Evolutionary conservation across 2,113 vertebrate species (phyloP).

Genomic region (Xenopus borealis): DNA sequence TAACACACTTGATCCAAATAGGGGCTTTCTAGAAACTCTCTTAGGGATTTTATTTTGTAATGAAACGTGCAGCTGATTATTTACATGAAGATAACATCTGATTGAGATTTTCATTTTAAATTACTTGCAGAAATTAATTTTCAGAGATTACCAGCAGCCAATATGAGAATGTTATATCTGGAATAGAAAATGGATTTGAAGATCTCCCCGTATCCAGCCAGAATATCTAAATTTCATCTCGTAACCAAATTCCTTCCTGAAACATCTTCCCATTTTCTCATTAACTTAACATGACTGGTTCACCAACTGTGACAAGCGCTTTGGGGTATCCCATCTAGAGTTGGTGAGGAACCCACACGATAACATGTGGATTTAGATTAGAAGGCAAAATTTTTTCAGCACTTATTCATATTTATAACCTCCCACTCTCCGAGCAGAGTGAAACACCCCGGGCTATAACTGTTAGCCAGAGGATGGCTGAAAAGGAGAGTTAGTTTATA

Average conservation of each 20-base stretch:
- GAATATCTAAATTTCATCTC: slow-evolving; percentile 14
- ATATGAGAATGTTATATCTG: slow-evolving; percentile 20
- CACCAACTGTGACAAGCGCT: slow-evolving; percentile 60
- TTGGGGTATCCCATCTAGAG: slow-evolving; percentile 63
- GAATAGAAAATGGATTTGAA: slow-evolving; percentile 20
- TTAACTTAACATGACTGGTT: slow-evolving; percentile 56
- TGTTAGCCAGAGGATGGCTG: slow-evolving; percentile 53
- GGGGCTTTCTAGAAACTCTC: slow-evolving; percentile 8
- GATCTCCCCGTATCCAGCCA: neutral
- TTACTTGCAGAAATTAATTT: slow-evolving; percentile 25
- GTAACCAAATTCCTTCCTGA: slow-evolving; percentile 24
- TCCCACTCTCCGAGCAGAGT: slow-evolving; percentile 57
- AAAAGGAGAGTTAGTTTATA: slow-evolving; percentile 55
- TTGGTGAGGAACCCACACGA: slow-evolving; percentile 58
- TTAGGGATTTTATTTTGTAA: slow-evolving; percentile 8
- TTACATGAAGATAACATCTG: slow-evolving; percentile 20
- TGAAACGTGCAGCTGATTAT: slow-evolving; percentile 8
- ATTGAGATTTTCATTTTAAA: slow-evolving; percentile 15
- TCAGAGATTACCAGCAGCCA: slow-evolving; percentile 10
- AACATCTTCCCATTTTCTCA: slow-evolving; percentile 32
- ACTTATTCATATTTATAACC: slow-evolving; percentile 69
- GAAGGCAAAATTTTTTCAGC: slow-evolving; percentile 63
- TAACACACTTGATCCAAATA: slow-evolving; percentile 13
- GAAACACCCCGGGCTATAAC: slow-evolving; percentile 52
- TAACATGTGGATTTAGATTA: slow-evolving; percentile 68